Evolutionary conservation across 2,113 vertebrate genomes (phyloP), one percentile per base, ranked within the genome.

Genomic region (Cheirogaleus medius): DNA sequence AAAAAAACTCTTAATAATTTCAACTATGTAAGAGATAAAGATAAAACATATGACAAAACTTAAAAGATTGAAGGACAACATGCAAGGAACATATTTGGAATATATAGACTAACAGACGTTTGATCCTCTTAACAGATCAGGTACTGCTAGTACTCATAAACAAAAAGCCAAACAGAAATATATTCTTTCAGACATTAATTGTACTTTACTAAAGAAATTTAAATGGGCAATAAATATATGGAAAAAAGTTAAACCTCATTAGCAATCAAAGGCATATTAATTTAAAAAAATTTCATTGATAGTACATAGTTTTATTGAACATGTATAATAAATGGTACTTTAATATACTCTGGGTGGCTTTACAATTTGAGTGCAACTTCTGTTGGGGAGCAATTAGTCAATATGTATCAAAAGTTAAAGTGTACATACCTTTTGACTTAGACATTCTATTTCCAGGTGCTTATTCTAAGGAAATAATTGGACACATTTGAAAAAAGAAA

Each of bases 391-490:
- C 52, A 92, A 29, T 69, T 69, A 71, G 58, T 78, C 78, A 58
- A 21, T 82, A 63, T 8, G 3, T 74, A 71, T 80, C 6, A 90
- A 89, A 93, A 92, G 11, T 88, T 90, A 73, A 91, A 87, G 17
- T 58, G 15, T 47, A 12, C 13, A 21, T 66, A 71, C 7, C 3
- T 88, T 71, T 78, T 77, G 44, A 95, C n/a, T 60, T 32, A 85
- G 64, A 86, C 66, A 81, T 95, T 90, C 25, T 88, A 58, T 86
- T 76, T 91, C 20, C 25, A 93, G 32, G 8, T 78, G 44, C 84
- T 91, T 85, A 69, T 94, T 80, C 76, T 64, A 91, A 88, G 39
- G 64, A 94, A 82, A 87, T 68, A 60, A 94, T 81, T 4, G 37
- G 58, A 69, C 58, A 52, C 18, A 66, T 66, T 52, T 78, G 18